Conservation (phyloP, 2,888 invertebrate species). For the Halictus ligatus region DNA sequence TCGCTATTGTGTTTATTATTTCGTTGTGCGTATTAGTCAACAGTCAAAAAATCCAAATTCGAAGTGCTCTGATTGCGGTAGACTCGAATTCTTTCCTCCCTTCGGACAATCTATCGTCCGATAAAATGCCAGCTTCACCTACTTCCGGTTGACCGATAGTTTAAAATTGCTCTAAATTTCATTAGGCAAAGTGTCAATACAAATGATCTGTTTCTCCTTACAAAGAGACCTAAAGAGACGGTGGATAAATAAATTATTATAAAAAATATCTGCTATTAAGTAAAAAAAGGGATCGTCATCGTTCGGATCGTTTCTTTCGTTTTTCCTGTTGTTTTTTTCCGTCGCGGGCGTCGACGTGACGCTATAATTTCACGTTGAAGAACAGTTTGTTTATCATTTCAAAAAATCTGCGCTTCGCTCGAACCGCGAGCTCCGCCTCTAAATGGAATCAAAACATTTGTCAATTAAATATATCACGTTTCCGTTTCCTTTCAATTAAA, state of each 20-base stretch:
- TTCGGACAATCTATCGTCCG: conserved; percentile 36
- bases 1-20: conserved; percentile 50
- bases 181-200: conserved; percentile 44
- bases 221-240: conserved; percentile 48
- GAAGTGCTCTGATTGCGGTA: conserved; percentile 34
- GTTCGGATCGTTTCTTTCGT: conserved; percentile 30
- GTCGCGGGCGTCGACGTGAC: conserved; percentile 20
- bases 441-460: conserved; percentile 51
- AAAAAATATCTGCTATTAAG: conserved; percentile 64
- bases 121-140: conserved; percentile 36
- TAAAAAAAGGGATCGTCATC: conserved; percentile 49
- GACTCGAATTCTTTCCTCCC: conserved; percentile 19
- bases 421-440: conserved; percentile 20
- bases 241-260: conserved; percentile 65
- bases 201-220: conserved; percentile 30
- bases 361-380: conserved; percentile 28
- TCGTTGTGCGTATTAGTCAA: conserved; percentile 67
- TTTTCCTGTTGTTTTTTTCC: neutral
- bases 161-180: conserved; percentile 36
- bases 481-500: conserved; percentile 61
- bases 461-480: conserved; percentile 68
- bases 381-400: conserved; percentile 7
- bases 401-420: conserved; percentile 40
- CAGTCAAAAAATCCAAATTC: conserved; percentile 40
- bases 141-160: conserved; percentile 33